Evolutionary conservation across 2,113 vertebrate genomes (phyloP).

Genomic region (Galbula dea): DNA sequence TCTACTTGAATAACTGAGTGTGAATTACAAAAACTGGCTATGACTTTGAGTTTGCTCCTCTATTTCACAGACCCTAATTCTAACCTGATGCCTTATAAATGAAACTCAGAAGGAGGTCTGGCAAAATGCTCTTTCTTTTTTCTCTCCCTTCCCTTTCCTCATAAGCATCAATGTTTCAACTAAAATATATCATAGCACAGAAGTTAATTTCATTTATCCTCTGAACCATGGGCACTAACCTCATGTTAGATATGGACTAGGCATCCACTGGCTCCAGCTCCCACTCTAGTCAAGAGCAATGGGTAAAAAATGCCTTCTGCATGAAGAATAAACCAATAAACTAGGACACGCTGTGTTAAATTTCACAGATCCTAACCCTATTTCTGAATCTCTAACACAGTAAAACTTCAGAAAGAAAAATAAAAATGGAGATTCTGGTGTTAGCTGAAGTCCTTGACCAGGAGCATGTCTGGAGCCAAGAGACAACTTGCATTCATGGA

Average conservation of each 20-base stretch:
- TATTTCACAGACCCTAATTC: background rate
- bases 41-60: background rate
- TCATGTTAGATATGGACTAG: rapidly evolving
- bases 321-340: background rate
- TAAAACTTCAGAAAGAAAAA: background rate
- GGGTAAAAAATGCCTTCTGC: background rate
- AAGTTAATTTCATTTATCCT: background rate
- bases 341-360: background rate
- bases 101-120: background rate
- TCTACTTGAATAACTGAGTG: background rate
- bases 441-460: background rate
- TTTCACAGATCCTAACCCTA: background rate
- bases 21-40: background rate
- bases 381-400: background rate
- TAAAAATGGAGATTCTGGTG: too few relatives aligned
- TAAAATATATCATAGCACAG: background rate
- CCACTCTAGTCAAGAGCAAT: background rate
- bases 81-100: background rate
- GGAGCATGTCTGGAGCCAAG: background rate
- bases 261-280: background rate
- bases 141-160: background rate
- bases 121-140: background rate
- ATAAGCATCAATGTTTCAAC: background rate
- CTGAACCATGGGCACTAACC: background rate
- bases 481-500: rapidly evolving